Evolutionary conservation across 2,797 vertebrate genomes (phyloP), one percentile per base, ranked within the genome.

Genomic region (Phoxinus dragarum): DNA sequence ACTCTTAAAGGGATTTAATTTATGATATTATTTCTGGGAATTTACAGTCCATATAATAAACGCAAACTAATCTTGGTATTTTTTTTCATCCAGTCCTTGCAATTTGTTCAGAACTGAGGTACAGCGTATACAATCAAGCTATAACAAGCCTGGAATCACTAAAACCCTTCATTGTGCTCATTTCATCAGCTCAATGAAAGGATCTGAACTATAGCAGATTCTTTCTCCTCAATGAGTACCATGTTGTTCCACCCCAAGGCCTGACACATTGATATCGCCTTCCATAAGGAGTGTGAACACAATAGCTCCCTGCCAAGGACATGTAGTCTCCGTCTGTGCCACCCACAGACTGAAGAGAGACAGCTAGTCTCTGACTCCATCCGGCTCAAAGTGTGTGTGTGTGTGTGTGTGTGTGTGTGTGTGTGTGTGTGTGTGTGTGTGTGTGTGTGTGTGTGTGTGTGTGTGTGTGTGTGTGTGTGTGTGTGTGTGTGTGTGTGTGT

Each of bases 241-340:
- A 56, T 86, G 85, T 74, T 74, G 61, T 81, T 89, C 82, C 79
- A 68, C 72, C 84, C 77, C 84, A 84, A 87, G 83, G 85, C 82
- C 87, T 84, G 80, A 67, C 80, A 88, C 89, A 71, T 40, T 82
- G 61, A 80, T 86, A 64, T 83, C 61, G 54, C 64, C 76, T 71
- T 87, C 73, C 83, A 78, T 77, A 84, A 68, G 61, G 49, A 84
- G 81, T 52, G 78, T 79, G 82, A 87, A 87, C 80, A 84, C 81
- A 87, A 78, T 27, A 86, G 36, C 71, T 77, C 71, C 27, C 81
- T 78, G 80, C 86, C 85, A 89, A 89, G 87, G 86, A 89, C 89
- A 89, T 42, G 19, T 16, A 87, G 85, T 86, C 56, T 86, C 80
- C 40, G 79, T 64, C 31, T 82, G 40, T 40, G n/a, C 82, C 82